Evolutionary conservation across 2,797 vertebrate species (phyloP), one percentile per base, ranked within the genome.

Genomic region (Danio tinwini): DNA sequence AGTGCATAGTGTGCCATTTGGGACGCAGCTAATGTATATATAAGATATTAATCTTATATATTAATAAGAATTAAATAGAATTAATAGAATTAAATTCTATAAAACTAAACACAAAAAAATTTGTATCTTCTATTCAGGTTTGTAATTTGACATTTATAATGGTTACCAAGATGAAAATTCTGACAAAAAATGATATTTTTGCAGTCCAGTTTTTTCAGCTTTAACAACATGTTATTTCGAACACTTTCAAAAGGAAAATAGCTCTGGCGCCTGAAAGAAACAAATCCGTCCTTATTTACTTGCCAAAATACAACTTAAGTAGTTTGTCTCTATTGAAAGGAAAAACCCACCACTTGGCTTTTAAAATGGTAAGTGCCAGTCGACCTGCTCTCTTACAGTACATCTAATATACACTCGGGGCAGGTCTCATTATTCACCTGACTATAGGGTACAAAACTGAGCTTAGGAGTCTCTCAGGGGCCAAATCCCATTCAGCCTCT

Each of bases 401-500:
- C 81, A 84, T 84, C 75, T 82, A 78, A 79, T 84, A 85, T 82
- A 65, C 84, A 84, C 81, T 45, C 7, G 82, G 81, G 82, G 81
- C 77, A 78, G n/a, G 42, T 45, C 52, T 71, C 77, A 78, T 82
- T 85, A 70, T 76, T 70, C 68, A 52, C 13, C 63, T 81, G 58
- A 82, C 67, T 56, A 65, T 78, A 76, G 55, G 77, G 69, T 80
- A 84, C 84, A 81, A 62, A 84, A 81, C 45, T 72, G 40, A 76
- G 80, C 52, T 82, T 39, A 59, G 59, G 37, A 42, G 75, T 82
- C 80, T 75, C 71, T 68, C 58, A 63, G 72, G 80, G 77, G 17
- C 65, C 53, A 52, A 3, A 42, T 65, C 39, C 74, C 73, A 64
- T 59, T 56, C 58, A 62, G 72, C 70, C 58, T 75, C 61, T 55